Conservation (phyloP, 2,888 invertebrate genomes). For the Idaea straminata region DNA sequence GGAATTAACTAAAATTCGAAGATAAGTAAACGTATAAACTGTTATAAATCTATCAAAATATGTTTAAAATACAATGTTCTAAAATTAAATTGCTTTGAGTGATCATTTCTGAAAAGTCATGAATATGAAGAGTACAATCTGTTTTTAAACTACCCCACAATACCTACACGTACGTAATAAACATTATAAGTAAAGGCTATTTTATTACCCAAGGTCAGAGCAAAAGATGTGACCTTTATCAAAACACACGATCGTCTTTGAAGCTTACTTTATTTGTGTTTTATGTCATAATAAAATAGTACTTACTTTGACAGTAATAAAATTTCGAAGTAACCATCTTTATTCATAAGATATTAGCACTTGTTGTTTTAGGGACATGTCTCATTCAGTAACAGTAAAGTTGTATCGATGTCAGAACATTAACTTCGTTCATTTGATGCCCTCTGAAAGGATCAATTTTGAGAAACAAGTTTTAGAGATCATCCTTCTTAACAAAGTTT, state of each 20-base stretch:
- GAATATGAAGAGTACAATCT: not conserved
- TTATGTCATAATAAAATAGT: not conserved
- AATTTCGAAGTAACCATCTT: not conserved
- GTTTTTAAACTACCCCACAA: not conserved
- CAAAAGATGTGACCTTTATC: not conserved
- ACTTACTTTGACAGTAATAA: not conserved
- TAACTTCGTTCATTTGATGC: constrained; percentile 48
- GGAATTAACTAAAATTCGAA: constrained; percentile 25
- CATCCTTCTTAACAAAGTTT: constrained; percentile 21
- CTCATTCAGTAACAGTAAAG: not conserved
- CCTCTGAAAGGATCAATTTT: constrained; percentile 39
- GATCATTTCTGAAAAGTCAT: constrained; percentile 4
- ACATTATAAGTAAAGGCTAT: not conserved
- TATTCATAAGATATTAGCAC: constrained; percentile 1
- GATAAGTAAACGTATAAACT: too few species aligned
- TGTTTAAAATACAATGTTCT: too few species aligned
- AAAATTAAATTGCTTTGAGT: too few species aligned
- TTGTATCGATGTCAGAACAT: constrained; percentile 29
- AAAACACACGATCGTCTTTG: not conserved
- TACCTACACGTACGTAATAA: not conserved
- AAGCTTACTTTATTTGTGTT: not conserved
- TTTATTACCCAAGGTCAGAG: not conserved
- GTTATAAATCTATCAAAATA: too few species aligned
- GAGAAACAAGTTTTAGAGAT: constrained; percentile 46
- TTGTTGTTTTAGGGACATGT: not conserved